Evolutionary conservation across 2,888 invertebrate genomes (phyloP).

Genomic region (Conomelus anceps): DNA sequence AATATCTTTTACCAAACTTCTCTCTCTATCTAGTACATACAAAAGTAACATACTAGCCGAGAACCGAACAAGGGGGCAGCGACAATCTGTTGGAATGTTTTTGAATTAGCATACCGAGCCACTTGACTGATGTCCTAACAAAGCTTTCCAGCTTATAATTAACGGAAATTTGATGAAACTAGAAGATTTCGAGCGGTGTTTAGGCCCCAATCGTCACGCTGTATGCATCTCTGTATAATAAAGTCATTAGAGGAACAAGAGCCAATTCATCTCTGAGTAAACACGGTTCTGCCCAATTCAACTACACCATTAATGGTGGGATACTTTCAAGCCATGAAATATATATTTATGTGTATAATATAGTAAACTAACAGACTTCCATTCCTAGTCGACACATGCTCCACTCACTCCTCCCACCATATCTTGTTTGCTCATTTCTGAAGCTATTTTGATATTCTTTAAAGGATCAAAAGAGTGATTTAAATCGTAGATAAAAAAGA

Average conservation of each 20-base stretch:
- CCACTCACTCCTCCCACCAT: background rate
- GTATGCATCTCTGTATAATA: background rate
- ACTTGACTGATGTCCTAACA: background rate
- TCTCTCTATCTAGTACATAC: background rate
- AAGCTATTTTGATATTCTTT: background rate
- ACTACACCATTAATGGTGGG: background rate
- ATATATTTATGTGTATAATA: background rate
- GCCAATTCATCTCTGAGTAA: background rate
- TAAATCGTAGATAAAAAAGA: no score
- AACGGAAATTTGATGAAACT: background rate
- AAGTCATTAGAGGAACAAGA: background rate
- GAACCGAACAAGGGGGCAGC: no score
- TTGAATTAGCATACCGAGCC: background rate
- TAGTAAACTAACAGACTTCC: background rate
- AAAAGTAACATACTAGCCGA: no score
- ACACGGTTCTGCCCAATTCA: background rate
- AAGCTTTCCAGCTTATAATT: background rate
- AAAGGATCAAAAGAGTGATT: background rate
- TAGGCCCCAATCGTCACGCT: background rate
- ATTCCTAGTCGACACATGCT: background rate
- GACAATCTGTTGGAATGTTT: background rate
- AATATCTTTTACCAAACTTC: no score
- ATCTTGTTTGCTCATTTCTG: background rate
- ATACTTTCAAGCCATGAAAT: no score
- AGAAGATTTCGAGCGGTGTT: background rate